Conservation (phyloP, 30 jellyfish, hydroid and myxozoan genomes). For the Cassiopea andromeda region DNA sequence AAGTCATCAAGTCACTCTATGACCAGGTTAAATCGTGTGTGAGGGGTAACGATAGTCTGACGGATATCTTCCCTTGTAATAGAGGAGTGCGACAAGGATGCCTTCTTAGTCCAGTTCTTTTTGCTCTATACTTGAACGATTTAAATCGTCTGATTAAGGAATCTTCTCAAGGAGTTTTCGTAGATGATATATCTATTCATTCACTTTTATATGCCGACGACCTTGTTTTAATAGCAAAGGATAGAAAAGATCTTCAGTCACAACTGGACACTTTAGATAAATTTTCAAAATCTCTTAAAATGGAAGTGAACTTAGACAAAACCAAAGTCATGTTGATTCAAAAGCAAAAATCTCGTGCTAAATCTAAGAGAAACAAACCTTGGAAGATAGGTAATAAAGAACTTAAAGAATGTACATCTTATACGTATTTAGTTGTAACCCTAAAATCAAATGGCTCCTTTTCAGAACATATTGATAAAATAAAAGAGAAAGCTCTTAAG, state of each 20-base stretch:
- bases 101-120: conserved; percentile 51
- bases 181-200: conserved; percentile 2
- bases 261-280: conserved; percentile 24
- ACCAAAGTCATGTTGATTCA: conserved; percentile 24
- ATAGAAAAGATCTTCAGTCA: conserved; percentile 43
- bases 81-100: conserved; percentile 64
- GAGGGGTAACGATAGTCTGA: conserved; percentile 49
- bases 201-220: conserved; percentile 38
- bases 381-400: conserved; percentile 16
- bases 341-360: conserved; percentile 21
- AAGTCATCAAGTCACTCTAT: conserved; percentile 42
- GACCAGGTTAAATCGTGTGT: conserved; percentile 41
- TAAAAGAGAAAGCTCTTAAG: conserved; percentile 37
- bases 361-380: conserved; percentile 10
- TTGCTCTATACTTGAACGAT: conserved; percentile 64
- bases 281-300: conserved; percentile 19
- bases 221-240: conserved; percentile 23
- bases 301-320: conserved; percentile 29
- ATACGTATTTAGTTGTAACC: conserved; percentile 6
- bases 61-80: conserved; percentile 35
- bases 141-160: conserved; percentile 16
- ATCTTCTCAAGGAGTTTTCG: conserved; percentile 26
- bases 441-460: conserved; percentile 15
- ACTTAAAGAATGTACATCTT: conserved; percentile 13
- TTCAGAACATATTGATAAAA: conserved; percentile 22